Evolutionary conservation across 2,797 vertebrate species (phyloP).

Genomic region (Eulemur coronatus): DNA sequence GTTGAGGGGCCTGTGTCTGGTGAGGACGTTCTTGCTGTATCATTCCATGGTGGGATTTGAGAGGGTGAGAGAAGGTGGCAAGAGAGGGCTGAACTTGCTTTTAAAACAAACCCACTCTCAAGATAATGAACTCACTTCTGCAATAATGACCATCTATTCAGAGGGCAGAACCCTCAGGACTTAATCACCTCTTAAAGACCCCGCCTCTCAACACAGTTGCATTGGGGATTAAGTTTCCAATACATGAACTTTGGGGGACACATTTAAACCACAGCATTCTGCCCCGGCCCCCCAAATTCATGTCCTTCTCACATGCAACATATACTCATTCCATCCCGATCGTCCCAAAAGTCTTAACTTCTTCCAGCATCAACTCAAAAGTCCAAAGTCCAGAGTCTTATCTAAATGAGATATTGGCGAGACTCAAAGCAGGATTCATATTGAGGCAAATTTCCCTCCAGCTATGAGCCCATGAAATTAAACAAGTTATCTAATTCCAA

Average conservation of each 20-base stretch:
- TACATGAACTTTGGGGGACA: neutral
- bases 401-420: neutral
- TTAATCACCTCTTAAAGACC: neutral
- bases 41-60: neutral
- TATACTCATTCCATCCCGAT: neutral
- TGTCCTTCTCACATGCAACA: neutral
- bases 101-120: neutral
- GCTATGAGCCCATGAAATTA: neutral
- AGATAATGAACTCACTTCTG: neutral
- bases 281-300: neutral
- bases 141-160: neutral
- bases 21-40: neutral
- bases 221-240: neutral
- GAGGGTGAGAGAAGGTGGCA: neutral
- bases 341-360: neutral
- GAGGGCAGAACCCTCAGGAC: neutral
- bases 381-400: neutral
- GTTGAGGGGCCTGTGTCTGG: neutral
- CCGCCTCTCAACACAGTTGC: neutral
- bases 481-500: neutral
- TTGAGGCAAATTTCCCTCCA: neutral
- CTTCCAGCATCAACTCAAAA: neutral
- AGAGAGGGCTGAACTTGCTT: neutral
- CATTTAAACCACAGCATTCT: neutral
- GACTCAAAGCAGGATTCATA: neutral